Conservation (phyloP, 2,888 invertebrate genomes). For the Clostera curtula region DNA sequence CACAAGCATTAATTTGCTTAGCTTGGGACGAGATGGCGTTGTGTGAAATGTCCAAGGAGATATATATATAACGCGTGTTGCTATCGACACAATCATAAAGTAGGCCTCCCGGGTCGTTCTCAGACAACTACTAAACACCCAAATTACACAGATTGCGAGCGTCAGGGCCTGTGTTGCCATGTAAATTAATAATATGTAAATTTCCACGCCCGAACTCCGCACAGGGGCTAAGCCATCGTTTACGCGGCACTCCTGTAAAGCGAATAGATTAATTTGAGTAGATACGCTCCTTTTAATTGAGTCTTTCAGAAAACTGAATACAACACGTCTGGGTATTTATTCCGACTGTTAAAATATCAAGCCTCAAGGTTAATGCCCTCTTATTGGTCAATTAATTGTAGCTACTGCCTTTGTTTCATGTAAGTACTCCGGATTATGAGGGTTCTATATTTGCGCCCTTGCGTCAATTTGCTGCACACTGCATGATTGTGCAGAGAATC, state of each 20-base stretch:
- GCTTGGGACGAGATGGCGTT: too few species aligned
- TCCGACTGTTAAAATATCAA: background rate
- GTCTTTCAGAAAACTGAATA: constrained; percentile 18
- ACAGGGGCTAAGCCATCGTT: constrained; percentile 36
- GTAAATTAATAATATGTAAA: constrained; percentile 73
- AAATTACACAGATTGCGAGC: constrained; percentile 65
- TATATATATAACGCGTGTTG: too few species aligned
- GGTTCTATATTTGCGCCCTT: too few species aligned
- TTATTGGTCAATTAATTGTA: too few species aligned
- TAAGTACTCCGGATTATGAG: too few species aligned
- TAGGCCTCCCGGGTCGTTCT: constrained; percentile 11
- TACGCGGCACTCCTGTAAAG: constrained; percentile 33
- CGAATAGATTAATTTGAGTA: constrained; percentile 35
- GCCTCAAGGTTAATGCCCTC: background rate
- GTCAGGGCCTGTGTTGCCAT: constrained; percentile 32
- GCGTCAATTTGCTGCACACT: too few species aligned
- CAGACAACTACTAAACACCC: constrained; percentile 49
- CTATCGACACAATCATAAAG: constrained; percentile 9
- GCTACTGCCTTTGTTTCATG: too few species aligned
- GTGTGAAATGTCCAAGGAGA: too few species aligned
- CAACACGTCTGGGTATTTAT: background rate
- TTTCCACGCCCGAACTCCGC: constrained; percentile 41
- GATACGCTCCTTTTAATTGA: constrained; percentile 28
- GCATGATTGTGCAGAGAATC: too few species aligned
- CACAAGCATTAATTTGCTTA: too few species aligned